Base-by-base conservation (phyloP, 2,797 vertebrate species). In the Eulemur mongoz region DNA sequence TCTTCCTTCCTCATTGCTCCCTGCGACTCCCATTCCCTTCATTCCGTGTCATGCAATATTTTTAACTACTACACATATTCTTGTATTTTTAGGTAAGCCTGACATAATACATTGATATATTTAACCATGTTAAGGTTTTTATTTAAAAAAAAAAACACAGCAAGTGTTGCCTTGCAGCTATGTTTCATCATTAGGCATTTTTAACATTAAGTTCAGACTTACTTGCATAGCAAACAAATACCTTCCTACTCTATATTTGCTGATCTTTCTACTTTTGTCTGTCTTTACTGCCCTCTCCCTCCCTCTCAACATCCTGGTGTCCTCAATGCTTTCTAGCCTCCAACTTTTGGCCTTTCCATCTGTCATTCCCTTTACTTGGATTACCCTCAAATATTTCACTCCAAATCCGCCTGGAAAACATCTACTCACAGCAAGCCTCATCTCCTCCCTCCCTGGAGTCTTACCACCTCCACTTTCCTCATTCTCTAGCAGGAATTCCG, bases 1-100 rank as follows among this genome's bases (percentile, higher is more conserved):
- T 81, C 86, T 96, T 92, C 87, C 84, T 93, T 79, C 69, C 52
- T 93, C 54, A 25, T 40, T 63, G 25, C 50, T 85, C 89, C 65
- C 79, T 17, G 38, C 9, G 83, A 82, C 57, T 70, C 30, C 30
- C 4, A 0, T 32, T 45, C 48, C 54, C 73, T 85, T 61, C 23
- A 23, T 45, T 32, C 63, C 25, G 2, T 35, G 13, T 38, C 65
- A 87, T 4, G 32, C 67, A 3, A 2, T 80, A 61, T 92, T 96
- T 85, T 61, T 35, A 83, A 89, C 63, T 63, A 40, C 50, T 40
- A 75, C 12, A n/a, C 18, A 11, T 82, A 25, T 40, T 80, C n/a
- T 23, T 59, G 11, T 72, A 27, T 63, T 87, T 93, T 94, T 69
- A 87, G 81, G 35, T 63, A 57, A 38, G 61, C 65, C 72, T 81